Evolutionary conservation across 2,888 invertebrate species (phyloP).

Genomic region (Suillia variegata): DNA sequence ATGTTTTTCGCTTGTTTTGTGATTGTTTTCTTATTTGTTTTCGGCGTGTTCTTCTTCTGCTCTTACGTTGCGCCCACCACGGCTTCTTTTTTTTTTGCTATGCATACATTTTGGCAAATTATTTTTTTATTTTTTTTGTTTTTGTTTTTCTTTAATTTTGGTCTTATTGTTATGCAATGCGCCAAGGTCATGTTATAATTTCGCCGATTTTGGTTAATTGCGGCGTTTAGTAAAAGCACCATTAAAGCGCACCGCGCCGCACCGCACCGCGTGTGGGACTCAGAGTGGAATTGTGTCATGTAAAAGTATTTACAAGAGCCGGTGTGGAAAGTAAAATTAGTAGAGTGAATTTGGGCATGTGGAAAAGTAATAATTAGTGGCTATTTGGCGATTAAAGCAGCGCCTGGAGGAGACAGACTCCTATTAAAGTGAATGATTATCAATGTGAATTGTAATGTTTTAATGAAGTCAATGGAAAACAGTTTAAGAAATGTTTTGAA

Average conservation of each 20-base stretch:
- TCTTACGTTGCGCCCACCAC: no score
- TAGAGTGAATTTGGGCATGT: no score
- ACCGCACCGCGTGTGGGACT: not conserved
- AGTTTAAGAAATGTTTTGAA: no score
- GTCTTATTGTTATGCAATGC: conserved; percentile 27
- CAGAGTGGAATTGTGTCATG: not conserved
- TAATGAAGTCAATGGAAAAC: no score
- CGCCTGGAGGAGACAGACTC: no score
- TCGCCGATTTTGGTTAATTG: conserved; percentile 30
- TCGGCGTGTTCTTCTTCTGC: not conserved
- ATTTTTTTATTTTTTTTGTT: not conserved
- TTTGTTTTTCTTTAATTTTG: conserved; percentile 1
- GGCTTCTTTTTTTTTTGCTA: not conserved
- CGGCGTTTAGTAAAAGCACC: conserved; percentile 26
- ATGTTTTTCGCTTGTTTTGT: not conserved
- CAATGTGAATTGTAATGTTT: no score
- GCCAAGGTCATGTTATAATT: conserved; percentile 38
- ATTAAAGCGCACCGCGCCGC: no score
- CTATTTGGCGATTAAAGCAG: no score
- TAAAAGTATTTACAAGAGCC: no score
- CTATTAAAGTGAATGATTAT: no score
- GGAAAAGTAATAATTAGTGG: no score
- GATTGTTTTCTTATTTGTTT: not conserved
- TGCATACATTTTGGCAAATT: not conserved
- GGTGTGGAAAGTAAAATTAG: no score